phyloP scores from a whole-genome alignment of 2,888 invertebrate species.

The Myathropa florea region DNA sequence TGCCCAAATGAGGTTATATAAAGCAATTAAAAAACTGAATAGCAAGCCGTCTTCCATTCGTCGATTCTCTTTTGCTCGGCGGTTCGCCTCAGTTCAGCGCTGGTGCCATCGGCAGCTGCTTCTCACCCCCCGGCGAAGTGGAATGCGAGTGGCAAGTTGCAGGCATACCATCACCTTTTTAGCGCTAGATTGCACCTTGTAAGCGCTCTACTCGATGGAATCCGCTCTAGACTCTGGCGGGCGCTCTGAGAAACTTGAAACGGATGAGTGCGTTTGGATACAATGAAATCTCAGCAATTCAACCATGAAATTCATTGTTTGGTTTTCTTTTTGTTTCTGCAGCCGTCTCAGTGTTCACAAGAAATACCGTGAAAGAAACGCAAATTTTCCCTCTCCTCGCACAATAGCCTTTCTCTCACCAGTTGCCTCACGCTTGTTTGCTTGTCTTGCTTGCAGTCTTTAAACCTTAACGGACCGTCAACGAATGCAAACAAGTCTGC shows the following conservation, averaged over 20 bases:
- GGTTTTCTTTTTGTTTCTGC: slow-evolving; percentile 22
- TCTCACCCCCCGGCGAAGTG: not conserved
- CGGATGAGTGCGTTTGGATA: slow-evolving; percentile 57
- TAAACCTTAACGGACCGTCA: slow-evolving; percentile 78
- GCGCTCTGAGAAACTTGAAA: slow-evolving; percentile 44
- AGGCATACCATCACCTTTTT: slow-evolving; percentile 65
- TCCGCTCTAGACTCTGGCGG: not conserved
- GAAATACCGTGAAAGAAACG: slow-evolving; percentile 54
- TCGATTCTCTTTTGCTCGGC: slow-evolving; percentile 14
- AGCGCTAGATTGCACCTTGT: slow-evolving; percentile 69
- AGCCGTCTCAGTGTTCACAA: slow-evolving; percentile 11
- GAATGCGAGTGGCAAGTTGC: slow-evolving; percentile 27
- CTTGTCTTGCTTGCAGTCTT: slow-evolving; percentile 75
- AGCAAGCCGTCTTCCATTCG: slow-evolving; percentile 28
- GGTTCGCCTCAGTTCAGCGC: slow-evolving; percentile 1
- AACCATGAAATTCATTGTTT: slow-evolving; percentile 65
- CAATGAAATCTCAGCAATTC: slow-evolving; percentile 61
- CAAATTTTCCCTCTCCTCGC: slow-evolving; percentile 44
- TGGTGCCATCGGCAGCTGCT: slow-evolving; percentile 22
- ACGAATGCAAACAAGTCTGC: slow-evolving; percentile 68
- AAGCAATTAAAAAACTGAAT: slow-evolving; percentile 44
- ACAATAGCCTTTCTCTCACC: slow-evolving; percentile 60
- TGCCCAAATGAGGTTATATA: slow-evolving; percentile 54
- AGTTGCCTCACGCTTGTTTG: slow-evolving; percentile 38
- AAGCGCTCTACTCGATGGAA: slow-evolving; percentile 33